phyloP scores from a whole-genome alignment of 2,113 vertebrate species.

The Formicarius rufipectus region DNA sequence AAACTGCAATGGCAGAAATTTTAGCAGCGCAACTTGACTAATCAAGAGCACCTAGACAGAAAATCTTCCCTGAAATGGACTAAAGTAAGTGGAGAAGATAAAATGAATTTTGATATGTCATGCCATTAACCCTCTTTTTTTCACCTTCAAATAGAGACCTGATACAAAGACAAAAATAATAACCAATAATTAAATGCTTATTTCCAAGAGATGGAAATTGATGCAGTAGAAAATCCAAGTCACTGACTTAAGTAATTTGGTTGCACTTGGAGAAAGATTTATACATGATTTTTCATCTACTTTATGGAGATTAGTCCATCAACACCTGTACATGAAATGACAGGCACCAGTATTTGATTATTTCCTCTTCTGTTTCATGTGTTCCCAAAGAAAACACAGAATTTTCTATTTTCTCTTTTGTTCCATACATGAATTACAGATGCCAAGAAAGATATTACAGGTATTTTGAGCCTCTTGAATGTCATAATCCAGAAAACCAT shows the following conservation, averaged over 20 bases:
- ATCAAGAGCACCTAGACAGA: background rate
- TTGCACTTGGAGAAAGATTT: background rate
- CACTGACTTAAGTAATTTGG: background rate
- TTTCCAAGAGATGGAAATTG: background rate
- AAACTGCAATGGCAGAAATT: background rate
- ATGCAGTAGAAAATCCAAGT: background rate
- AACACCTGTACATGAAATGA: background rate
- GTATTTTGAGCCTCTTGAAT: background rate
- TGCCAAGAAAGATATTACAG: background rate
- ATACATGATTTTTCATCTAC: background rate
- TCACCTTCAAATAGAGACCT: background rate
- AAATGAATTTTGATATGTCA: background rate
- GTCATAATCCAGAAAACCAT: background rate
- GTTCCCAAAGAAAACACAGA: background rate
- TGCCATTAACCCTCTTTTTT: background rate
- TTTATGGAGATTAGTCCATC: background rate
- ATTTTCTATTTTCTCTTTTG: background rate
- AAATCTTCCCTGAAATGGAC: background rate
- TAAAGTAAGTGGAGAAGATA: background rate
- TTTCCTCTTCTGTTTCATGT: background rate
- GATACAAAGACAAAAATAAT: background rate
- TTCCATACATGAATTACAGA: background rate
- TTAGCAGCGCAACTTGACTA: background rate
- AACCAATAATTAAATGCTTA: background rate
- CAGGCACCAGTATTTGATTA: background rate